Evolutionary conservation across 2,113 vertebrate species (phyloP).

Genomic region (Paracanthobrama guichenoti): DNA sequence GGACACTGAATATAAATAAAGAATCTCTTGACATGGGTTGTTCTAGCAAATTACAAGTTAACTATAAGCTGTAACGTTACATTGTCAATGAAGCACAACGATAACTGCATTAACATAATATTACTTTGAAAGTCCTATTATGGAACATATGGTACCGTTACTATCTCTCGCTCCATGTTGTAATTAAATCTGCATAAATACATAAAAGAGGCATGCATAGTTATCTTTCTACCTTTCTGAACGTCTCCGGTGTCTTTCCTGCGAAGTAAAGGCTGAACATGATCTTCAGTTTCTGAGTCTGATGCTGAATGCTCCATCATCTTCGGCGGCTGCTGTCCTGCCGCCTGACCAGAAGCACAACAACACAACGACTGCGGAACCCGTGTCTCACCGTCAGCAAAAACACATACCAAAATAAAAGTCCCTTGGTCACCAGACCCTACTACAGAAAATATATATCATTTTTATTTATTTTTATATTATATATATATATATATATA

Average conservation of each 20-base stretch:
- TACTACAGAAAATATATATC: too few relatives aligned
- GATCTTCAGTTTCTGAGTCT: constrained; percentile 71
- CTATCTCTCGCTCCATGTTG: background rate
- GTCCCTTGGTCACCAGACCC: background rate
- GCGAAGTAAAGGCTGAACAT: constrained; percentile 69
- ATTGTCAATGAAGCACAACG: background rate
- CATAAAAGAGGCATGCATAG: background rate
- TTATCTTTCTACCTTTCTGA: constrained; percentile 60
- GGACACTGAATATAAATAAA: background rate
- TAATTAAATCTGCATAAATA: background rate
- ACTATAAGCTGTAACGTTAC: background rate
- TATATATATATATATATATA: too few relatives aligned
- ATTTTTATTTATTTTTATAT: too few relatives aligned
- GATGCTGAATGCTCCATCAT: constrained; percentile 66
- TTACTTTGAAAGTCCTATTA: background rate
- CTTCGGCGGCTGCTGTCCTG: background rate
- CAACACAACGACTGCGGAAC: background rate
- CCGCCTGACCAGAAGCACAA: constrained; percentile 12
- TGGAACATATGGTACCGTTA: background rate
- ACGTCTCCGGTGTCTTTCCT: constrained; percentile 51
- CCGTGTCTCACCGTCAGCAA: background rate
- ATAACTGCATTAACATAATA: background rate
- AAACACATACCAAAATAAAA: constrained; percentile 36
- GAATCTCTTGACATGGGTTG: background rate
- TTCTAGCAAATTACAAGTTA: background rate